A percentile compares a stretch with the other conserved stretches of the same genome.
These are phyloP conservation scores for Takifugu ocellatus DNA, from an alignment of 2,797 vertebrate genomes.

Conservation along the genomic window DNA sequence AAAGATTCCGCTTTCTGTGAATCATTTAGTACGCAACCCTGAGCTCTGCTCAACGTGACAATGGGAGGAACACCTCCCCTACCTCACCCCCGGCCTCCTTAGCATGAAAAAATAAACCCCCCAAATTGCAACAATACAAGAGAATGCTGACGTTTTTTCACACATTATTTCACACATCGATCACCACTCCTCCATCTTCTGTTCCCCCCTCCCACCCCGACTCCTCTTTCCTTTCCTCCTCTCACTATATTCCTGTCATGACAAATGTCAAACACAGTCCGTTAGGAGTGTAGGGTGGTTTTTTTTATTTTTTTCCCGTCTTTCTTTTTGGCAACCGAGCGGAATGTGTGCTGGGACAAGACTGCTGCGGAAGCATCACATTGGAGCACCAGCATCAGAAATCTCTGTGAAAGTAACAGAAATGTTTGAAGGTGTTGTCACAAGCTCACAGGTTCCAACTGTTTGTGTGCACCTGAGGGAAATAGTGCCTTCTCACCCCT, in stretches of 20 bases:
- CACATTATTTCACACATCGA: constrained; percentile 69
- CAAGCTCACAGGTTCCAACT: constrained; percentile 75
- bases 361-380: constrained; percentile 68
- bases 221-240: constrained; percentile 44
- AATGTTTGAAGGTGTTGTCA: constrained; percentile 80
- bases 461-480: constrained; percentile 72
- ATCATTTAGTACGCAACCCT: constrained; percentile 90
- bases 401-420: constrained; percentile 79
- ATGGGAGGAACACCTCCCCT: constrained; percentile 70
- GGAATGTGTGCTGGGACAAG: constrained; percentile 64
- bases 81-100: constrained; percentile 45
- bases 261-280: constrained; percentile 75
- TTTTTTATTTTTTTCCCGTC: constrained; percentile 1
- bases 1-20: constrained; percentile 97
- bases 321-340: constrained; percentile 52
- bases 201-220: constrained; percentile 45
- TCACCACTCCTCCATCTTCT: constrained; percentile 59
- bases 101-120: constrained; percentile 22
- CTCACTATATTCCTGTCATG: constrained; percentile 68
- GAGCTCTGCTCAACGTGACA: constrained; percentile 84
- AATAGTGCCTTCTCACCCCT: constrained; percentile 68
- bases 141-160: constrained; percentile 66
- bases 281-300: constrained; percentile 50
- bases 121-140: constrained; percentile 40
- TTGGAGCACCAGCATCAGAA: constrained; percentile 72